Conservation (phyloP, 2,113 vertebrate genomes). For the Malurus alboscapulatus region DNA sequence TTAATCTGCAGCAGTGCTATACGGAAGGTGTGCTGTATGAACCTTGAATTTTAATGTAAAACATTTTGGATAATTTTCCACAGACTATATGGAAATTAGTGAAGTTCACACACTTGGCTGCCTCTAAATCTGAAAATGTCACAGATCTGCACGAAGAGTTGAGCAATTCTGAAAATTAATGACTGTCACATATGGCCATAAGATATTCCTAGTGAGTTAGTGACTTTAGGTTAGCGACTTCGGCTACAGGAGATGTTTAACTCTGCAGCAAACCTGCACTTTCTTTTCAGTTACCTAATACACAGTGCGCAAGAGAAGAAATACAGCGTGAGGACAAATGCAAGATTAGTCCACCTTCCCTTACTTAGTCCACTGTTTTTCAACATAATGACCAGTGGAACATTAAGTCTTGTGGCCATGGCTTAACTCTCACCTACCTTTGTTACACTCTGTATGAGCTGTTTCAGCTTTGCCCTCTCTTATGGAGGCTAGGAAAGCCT, state of each 20-base stretch:
- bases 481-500: not conserved
- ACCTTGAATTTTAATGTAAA: conserved; percentile 62
- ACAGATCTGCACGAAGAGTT: not conserved
- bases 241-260: not conserved
- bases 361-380: not conserved
- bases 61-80: conserved; percentile 44
- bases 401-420: not conserved
- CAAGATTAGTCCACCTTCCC: not conserved
- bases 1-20: conserved; percentile 63
- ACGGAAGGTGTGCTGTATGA: conserved; percentile 35
- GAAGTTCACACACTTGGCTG: conserved; percentile 6
- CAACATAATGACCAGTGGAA: not conserved
- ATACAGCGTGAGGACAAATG: not conserved
- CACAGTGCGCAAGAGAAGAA: not conserved
- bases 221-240: not conserved
- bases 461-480: not conserved
- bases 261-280: not conserved
- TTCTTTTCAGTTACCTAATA: not conserved
- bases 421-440: not conserved
- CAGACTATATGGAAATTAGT: conserved; percentile 38
- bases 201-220: not conserved
- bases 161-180: conserved; percentile 19
- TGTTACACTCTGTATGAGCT: not conserved
- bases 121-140: conserved; percentile 24
- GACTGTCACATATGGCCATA: not conserved